These are phyloP conservation scores for Camelus dromedarius DNA, from an alignment of 2,113 vertebrate genomes.

Conservation along the genomic window DNA sequence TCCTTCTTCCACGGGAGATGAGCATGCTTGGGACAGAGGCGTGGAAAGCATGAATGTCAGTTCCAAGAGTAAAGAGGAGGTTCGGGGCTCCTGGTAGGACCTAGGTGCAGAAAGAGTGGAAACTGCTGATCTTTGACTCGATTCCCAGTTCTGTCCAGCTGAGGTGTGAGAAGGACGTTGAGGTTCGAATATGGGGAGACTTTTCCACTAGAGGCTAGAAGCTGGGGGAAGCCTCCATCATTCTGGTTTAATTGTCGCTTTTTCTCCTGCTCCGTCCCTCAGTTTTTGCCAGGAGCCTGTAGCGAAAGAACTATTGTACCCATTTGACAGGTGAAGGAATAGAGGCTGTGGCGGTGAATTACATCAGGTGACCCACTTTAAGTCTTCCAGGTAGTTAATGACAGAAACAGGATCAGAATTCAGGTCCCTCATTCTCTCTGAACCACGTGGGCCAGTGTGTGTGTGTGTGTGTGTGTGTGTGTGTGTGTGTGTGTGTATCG, in stretches of 20 bases:
- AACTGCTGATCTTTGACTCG: too few relatives aligned
- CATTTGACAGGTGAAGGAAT: background rate
- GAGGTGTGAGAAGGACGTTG: background rate
- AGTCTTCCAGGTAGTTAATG: too few relatives aligned
- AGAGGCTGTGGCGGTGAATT: background rate
- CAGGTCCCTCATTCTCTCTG: background rate
- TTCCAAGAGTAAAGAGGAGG: background rate
- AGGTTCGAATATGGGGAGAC: rapidly evolving
- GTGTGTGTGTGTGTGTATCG: background rate
- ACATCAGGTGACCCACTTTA: too few relatives aligned
- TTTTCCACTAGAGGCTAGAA: rapidly evolving
- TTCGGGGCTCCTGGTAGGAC: rapidly evolving
- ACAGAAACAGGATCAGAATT: background rate
- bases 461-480: background rate
- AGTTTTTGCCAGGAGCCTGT: background rate
- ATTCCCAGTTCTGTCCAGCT: rapidly evolving
- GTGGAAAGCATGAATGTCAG: rapidly evolving
- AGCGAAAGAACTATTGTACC: background rate
- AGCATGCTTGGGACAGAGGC: background rate
- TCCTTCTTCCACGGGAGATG: rapidly evolving
- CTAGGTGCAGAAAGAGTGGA: background rate
- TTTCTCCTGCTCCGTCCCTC: background rate
- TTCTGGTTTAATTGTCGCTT: too few relatives aligned
- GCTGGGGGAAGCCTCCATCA: background rate
- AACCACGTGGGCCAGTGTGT: background rate